Evolutionary conservation across 2,888 invertebrate genomes (phyloP).

Genomic region (Tachina grossa): DNA sequence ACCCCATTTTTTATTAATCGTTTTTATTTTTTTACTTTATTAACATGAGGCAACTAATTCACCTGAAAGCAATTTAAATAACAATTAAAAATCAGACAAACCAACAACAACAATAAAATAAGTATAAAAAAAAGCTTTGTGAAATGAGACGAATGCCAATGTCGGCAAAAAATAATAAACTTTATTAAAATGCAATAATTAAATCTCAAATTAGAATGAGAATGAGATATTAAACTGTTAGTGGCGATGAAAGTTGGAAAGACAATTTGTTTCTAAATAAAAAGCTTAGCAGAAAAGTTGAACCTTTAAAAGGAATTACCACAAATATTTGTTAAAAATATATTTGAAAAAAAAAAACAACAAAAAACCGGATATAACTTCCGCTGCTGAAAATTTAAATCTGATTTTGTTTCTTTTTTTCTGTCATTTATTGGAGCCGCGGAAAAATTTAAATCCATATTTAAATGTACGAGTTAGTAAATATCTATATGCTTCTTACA

Average conservation of each 20-base stretch:
- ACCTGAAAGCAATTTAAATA: slow-evolving; percentile 61
- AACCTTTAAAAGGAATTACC: slow-evolving; percentile 13
- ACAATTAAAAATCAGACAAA: slow-evolving; percentile 58
- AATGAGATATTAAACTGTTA: slow-evolving; percentile 64
- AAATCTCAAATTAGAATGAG: slow-evolving; percentile 52
- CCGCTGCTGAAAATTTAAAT: slow-evolving; percentile 74
- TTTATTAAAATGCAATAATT: slow-evolving; percentile 15
- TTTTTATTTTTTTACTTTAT: background rate
- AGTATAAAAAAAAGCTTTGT: background rate
- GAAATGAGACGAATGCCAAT: slow-evolving; percentile 68
- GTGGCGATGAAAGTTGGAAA: slow-evolving; percentile 58
- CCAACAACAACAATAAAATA: slow-evolving; percentile 5
- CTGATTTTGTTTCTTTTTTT: slow-evolving; percentile 47
- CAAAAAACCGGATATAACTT: slow-evolving; percentile 81
- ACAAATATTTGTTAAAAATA: slow-evolving; percentile 41
- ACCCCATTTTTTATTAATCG: background rate
- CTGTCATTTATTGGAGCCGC: slow-evolving; percentile 1
- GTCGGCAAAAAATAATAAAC: slow-evolving; percentile 45
- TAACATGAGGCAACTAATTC: slow-evolving; percentile 19
- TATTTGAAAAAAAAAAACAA: slow-evolving; percentile 58
- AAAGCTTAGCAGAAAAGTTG: background rate
- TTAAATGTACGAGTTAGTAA: slow-evolving; percentile 34
- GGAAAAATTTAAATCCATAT: slow-evolving; percentile 17
- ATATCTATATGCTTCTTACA: background rate
- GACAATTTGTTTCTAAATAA: background rate